Conservation (phyloP, 1,140 invertebrate genomes). For the Carposina sasakii region DNA sequence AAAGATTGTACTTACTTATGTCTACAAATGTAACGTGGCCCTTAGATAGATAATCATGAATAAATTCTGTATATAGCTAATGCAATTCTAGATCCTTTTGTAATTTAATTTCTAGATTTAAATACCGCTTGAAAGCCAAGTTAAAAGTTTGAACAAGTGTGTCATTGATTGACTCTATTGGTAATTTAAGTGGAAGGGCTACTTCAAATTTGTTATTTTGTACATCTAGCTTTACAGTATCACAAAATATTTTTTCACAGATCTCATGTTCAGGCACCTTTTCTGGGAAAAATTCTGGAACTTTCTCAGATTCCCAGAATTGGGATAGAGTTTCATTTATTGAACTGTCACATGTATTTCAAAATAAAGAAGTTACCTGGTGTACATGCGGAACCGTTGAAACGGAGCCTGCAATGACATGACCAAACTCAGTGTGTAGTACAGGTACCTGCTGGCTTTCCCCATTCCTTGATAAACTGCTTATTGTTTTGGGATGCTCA, state of each 20-base stretch:
- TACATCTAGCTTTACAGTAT: neutral
- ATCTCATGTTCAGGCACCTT: neutral
- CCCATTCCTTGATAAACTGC: neutral
- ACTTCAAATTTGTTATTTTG: constrained; percentile 1
- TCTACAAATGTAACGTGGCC: constrained; percentile 23
- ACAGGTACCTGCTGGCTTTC: neutral
- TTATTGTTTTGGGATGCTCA: neutral
- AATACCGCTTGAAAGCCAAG: neutral
- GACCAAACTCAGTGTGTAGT: neutral
- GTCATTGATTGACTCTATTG: neutral
- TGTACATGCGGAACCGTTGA: too few species aligned
- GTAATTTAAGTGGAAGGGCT: neutral
- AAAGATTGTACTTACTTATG: constrained; percentile 9
- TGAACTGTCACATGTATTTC: neutral
- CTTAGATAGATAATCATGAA: constrained; percentile 22
- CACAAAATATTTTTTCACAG: neutral
- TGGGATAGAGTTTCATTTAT: constrained; percentile 1
- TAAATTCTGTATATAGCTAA: constrained; percentile 20
- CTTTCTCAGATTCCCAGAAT: constrained; percentile 3
- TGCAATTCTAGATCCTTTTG: constrained; percentile 6
- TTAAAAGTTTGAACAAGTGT: constrained; percentile 7
- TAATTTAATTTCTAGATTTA: neutral
- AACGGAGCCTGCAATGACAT: neutral
- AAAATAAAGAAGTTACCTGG: too few species aligned
- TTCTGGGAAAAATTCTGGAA: constrained; percentile 5